phyloP scores from a whole-genome alignment of 1,140 invertebrate genomes.

The Nephila pilipes region DNA sequence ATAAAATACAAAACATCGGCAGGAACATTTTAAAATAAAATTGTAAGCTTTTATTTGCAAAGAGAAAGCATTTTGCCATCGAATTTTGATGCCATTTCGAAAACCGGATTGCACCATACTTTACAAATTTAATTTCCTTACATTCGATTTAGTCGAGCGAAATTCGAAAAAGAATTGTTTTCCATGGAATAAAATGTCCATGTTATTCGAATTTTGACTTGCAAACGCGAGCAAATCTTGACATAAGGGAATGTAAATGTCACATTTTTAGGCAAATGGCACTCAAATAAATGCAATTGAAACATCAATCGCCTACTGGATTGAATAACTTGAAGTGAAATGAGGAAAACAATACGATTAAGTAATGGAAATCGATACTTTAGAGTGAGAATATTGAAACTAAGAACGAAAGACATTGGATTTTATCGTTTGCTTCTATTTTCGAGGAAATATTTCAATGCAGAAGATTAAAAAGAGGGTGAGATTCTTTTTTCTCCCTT shows the following conservation, averaged over 20 bases:
- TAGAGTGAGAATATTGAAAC: not conserved
- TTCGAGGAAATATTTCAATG: not conserved
- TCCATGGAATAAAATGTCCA: not conserved
- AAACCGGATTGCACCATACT: too few relatives aligned
- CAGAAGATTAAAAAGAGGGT: too few relatives aligned
- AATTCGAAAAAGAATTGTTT: not conserved
- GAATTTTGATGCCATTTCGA: not conserved
- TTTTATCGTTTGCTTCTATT: not conserved
- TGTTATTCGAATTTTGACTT: not conserved
- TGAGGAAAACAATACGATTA: not conserved
- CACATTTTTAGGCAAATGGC: slow-evolving; percentile 27
- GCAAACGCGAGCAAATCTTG: slow-evolving; percentile 1
- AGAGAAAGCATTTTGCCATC: not conserved
- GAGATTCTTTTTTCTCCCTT: not conserved
- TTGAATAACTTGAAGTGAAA: not conserved
- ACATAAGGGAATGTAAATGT: not conserved
- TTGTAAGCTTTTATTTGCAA: slow-evolving; percentile 20
- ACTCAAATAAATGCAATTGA: slow-evolving; percentile 29
- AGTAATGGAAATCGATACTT: slow-evolving; percentile 5
- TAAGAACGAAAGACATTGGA: not conserved
- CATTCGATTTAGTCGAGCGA: not conserved
- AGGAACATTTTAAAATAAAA: not conserved
- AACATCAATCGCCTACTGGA: not conserved
- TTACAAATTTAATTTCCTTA: slow-evolving; percentile 20
- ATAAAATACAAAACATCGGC: too few relatives aligned